These are phyloP conservation scores for Acronicta leporina DNA, from an alignment of 2,888 invertebrate species.

Conservation along the genomic window DNA sequence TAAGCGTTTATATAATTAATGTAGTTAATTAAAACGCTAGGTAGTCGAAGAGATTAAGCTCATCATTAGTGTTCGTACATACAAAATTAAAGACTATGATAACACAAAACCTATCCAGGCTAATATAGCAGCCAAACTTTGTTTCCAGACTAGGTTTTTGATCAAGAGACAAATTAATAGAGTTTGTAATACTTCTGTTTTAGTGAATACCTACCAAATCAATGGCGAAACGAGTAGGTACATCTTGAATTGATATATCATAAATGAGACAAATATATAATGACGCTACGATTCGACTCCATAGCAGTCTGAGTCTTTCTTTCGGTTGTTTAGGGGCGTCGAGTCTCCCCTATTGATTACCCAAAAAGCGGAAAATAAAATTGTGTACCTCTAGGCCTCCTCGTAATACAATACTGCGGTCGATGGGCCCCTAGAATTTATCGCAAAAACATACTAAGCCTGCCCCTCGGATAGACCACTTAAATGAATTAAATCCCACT, in stretches of 20 bases:
- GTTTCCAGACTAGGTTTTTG: too few species aligned
- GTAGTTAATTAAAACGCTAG: too few species aligned
- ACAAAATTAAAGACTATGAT: too few species aligned
- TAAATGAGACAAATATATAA: slow-evolving; percentile 3
- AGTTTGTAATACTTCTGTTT: background rate
- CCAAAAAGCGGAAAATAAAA: slow-evolving; percentile 89
- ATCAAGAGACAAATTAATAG: too few species aligned
- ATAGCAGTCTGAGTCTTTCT: slow-evolving; percentile 56
- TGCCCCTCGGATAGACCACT: slow-evolving; percentile 67
- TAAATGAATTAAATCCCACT: slow-evolving; percentile 75
- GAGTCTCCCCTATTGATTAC: slow-evolving; percentile 88
- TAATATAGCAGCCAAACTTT: too few species aligned
- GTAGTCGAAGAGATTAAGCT: too few species aligned
- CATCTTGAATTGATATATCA: background rate
- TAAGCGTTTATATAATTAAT: too few species aligned
- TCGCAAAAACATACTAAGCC: slow-evolving; percentile 64
- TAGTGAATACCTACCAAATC: background rate
- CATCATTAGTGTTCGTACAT: too few species aligned
- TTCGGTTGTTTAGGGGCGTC: slow-evolving; percentile 78
- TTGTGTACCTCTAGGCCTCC: slow-evolving; percentile 74
- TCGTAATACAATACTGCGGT: slow-evolving; percentile 77
- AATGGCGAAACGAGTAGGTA: background rate
- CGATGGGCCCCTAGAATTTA: slow-evolving; percentile 64
- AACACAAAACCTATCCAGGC: too few species aligned
- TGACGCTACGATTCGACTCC: slow-evolving; percentile 59